phyloP scores from a whole-genome alignment of 2,113 vertebrate species.

The Xenotilapia longispinis region DNA sequence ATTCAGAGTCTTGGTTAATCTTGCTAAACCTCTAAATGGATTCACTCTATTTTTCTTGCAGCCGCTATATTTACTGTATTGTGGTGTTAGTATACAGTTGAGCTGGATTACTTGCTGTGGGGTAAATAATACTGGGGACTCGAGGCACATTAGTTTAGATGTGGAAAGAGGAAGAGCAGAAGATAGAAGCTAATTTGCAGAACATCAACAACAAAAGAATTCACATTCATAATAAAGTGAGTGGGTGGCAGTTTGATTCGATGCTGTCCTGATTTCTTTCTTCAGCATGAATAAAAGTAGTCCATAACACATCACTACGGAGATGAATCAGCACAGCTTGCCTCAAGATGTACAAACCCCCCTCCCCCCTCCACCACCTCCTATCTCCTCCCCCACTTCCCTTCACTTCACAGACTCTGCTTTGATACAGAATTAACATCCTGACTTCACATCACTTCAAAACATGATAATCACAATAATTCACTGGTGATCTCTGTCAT shows the following conservation, averaged over 20 bases:
- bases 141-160: conserved; percentile 9
- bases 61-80: background rate
- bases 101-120: background rate
- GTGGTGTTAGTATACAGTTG: background rate
- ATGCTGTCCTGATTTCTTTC: conserved; percentile 17
- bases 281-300: conserved; percentile 41
- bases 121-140: background rate
- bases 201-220: conserved; percentile 6
- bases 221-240: conserved; percentile 31
- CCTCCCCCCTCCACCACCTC: background rate
- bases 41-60: background rate
- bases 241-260: conserved; percentile 24
- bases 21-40: background rate
- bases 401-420: background rate
- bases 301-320: conserved; percentile 32
- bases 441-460: background rate
- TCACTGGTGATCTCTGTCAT: background rate
- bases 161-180: background rate
- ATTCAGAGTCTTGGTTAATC: background rate
- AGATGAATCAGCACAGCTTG: conserved; percentile 45
- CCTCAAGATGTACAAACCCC: conserved; percentile 14
- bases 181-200: conserved; percentile 24
- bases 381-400: background rate
- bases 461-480: background rate
- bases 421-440: background rate